Base-by-base conservation (phyloP, 1,140 invertebrate species). In the Drosophila kanapiae region DNA sequence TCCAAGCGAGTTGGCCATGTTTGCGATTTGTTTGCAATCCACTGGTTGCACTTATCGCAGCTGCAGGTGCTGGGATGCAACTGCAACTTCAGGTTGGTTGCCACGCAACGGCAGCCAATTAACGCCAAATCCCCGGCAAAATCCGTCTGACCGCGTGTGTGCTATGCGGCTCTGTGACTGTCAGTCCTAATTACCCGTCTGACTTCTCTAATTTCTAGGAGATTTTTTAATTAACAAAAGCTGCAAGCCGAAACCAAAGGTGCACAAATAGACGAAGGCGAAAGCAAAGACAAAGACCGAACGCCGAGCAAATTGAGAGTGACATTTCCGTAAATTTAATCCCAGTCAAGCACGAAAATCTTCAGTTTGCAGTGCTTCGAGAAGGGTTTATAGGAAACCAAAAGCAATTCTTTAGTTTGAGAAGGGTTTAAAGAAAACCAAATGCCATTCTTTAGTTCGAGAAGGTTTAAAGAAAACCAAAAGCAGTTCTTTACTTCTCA, bases 131-230 rank as follows among this genome's bases (percentile, higher is more conserved):
- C 68, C 75, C 61, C 49, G 63, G 63, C 62, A 51, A 53, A 58
- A 69, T n/a, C 53, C 63, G 45, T 51, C n/a, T 33, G 35, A 61
- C 27, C 48, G 40, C 43, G 43, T 75, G 42, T 75, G 70, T 37
- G 64, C 42, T 59, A 11, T 56, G 1, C 47, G 42, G 43, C 42
- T 47, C n/a, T 33, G 49, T 3, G 42, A 33, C 64, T 87, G 84
- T 54, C 76, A 88, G 69, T 72, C 68, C 68, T 78, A 88, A 87
- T 88, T 87, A 80, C 67, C 60, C 60, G 35, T 64, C 63, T 64
- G 70, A 67, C 76, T 75, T 57, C 60, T 88, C 51, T 53, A 76
- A 78, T 78, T 78, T 80, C 45, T 54, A 71, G 51, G 45, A 83
- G 76, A 86, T 82, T 79, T 78, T 76, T 76, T 76, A 79, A 69